These are phyloP conservation scores for Pitangus sulphuratus DNA, from an alignment of 2,797 vertebrate species.

Conservation along the genomic window DNA sequence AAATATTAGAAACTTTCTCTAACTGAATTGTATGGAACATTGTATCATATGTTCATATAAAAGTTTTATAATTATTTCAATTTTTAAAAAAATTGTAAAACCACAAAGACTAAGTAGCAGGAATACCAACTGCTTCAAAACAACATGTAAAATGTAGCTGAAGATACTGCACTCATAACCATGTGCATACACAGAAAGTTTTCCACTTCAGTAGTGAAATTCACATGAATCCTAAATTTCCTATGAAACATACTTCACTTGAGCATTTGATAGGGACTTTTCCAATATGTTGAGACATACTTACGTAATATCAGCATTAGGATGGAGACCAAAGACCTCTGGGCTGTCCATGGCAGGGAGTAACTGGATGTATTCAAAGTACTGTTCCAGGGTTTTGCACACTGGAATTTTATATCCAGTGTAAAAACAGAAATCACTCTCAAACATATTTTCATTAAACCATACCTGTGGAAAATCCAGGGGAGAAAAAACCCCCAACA, in stretches of 20 bases:
- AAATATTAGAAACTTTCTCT: background rate
- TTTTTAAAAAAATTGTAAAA: background rate
- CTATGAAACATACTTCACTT: background rate
- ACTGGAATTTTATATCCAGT: conserved; percentile 83
- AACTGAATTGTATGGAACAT: background rate
- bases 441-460: conserved; percentile 86
- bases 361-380: conserved; percentile 82
- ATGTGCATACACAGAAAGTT: background rate
- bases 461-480: conserved; percentile 77
- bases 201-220: background rate
- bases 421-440: conserved; percentile 82
- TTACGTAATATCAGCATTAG: conserved; percentile 81
- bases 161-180: background rate
- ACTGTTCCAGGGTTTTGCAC: conserved; percentile 82
- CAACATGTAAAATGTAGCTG: background rate
- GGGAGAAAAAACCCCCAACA: background rate
- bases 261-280: background rate
- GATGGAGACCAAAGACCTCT: conserved; percentile 80
- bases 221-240: background rate
- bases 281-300: conserved; percentile 12
- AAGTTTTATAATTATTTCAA: background rate
- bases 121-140: background rate
- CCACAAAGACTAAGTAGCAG: background rate
- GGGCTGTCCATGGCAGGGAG: conserved; percentile 82
- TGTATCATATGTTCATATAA: background rate